A percentile compares a stretch with the other conserved stretches of the same genome.
These are phyloP conservation scores for Hyla sarda DNA, from an alignment of 2,113 vertebrate genomes.

Conservation along the genomic window DNA sequence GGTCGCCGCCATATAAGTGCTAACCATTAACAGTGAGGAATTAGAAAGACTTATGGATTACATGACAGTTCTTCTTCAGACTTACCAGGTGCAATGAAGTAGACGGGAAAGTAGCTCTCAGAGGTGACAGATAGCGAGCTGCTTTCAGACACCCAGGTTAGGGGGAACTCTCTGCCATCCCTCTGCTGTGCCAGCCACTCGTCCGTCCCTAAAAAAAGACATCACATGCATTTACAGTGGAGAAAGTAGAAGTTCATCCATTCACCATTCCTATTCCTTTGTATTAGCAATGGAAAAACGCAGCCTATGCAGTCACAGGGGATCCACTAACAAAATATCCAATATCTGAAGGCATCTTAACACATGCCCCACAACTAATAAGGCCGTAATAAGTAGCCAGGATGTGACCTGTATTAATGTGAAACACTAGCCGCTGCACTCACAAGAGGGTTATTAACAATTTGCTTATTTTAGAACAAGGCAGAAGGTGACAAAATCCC, in stretches of 20 bases:
- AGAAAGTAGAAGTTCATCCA: not conserved
- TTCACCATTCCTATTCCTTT: not conserved
- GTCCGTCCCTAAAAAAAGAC: constrained; percentile 76
- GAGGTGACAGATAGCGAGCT: constrained; percentile 88
- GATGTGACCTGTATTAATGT: constrained; percentile 2
- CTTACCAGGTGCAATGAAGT: constrained; percentile 92
- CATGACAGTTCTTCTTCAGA: not conserved
- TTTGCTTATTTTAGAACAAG: not conserved
- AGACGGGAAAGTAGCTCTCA: constrained; percentile 91
- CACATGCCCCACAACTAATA: not conserved
- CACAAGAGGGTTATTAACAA: not conserved
- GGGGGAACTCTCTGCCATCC: constrained; percentile 77
- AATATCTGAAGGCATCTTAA: not conserved
- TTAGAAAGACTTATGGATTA: too few relatives aligned
- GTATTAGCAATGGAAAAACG: not conserved
- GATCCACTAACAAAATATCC: not conserved
- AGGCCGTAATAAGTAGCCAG: not conserved
- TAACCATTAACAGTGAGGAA: too few relatives aligned
- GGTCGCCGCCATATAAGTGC: too few relatives aligned
- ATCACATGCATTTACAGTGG: not conserved
- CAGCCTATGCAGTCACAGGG: not conserved
- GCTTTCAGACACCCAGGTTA: constrained; percentile 82
- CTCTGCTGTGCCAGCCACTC: constrained; percentile 87
- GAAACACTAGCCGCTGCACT: constrained; percentile 2
- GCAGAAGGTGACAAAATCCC: not conserved